phyloP scores from a whole-genome alignment of 2,888 invertebrate genomes.

The Drosophila parthenogenetica region DNA sequence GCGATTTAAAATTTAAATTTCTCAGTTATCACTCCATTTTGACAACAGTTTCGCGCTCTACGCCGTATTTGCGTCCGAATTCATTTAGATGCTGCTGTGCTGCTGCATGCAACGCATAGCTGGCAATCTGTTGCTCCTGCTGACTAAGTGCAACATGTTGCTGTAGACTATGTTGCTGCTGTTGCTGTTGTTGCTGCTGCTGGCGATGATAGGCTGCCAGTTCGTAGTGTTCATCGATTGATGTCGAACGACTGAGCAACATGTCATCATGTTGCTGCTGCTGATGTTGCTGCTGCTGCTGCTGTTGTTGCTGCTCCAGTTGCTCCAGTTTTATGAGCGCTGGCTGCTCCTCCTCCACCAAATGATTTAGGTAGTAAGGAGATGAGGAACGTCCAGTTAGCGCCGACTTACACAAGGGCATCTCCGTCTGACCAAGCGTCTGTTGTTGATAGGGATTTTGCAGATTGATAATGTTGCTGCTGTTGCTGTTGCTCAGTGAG shows the following conservation, averaged over 20 bases:
- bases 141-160: slow-evolving; percentile 71
- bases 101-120: slow-evolving; percentile 74
- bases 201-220: slow-evolving; percentile 68
- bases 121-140: slow-evolving; percentile 77
- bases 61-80: slow-evolving; percentile 76
- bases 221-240: slow-evolving; percentile 83
- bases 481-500: slow-evolving; percentile 69
- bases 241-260: slow-evolving; percentile 81
- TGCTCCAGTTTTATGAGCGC: slow-evolving; percentile 71
- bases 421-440: slow-evolving; percentile 60
- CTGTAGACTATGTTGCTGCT: slow-evolving; percentile 60
- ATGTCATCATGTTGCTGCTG: slow-evolving; percentile 67
- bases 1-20: slow-evolving; percentile 9
- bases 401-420: slow-evolving; percentile 61
- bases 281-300: slow-evolving; percentile 70
- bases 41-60: slow-evolving; percentile 82
- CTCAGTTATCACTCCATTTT: slow-evolving; percentile 80
- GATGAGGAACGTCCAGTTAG: slow-evolving; percentile 54
- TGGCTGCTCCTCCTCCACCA: slow-evolving; percentile 51
- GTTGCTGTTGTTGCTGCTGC: slow-evolving; percentile 70
- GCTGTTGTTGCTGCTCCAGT: slow-evolving; percentile 63
- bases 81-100: slow-evolving; percentile 79
- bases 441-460: slow-evolving; percentile 73
- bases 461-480: slow-evolving; percentile 71
- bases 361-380: slow-evolving; percentile 58